Conservation (phyloP, 2,797 vertebrate genomes). For the Cygnus olor region DNA sequence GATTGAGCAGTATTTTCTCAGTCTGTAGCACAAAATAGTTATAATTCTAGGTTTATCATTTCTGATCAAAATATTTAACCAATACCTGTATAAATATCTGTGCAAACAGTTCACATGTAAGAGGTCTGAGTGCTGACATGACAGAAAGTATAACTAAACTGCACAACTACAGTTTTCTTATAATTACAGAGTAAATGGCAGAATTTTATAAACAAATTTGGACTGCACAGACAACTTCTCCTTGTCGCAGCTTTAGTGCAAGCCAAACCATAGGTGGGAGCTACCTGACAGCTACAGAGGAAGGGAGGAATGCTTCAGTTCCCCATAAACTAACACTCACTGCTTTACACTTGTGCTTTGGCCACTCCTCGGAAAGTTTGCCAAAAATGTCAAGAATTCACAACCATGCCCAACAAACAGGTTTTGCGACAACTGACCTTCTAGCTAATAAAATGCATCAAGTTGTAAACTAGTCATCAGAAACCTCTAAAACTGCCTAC, state of each 20-base stretch:
- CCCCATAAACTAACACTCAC: neutral
- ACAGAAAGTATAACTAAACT: neutral
- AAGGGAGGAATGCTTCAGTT: neutral
- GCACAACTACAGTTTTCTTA: neutral
- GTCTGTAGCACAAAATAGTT: neutral
- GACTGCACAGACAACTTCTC: neutral
- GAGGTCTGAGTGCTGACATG: neutral
- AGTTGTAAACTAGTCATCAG: neutral
- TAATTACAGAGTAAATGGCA: neutral
- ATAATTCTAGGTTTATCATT: neutral
- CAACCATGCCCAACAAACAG: constrained; percentile 45
- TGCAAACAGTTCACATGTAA: neutral
- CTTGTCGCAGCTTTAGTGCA: neutral
- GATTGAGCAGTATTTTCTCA: neutral
- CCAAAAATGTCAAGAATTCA: constrained; percentile 45
- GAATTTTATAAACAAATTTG: neutral
- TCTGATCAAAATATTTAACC: neutral
- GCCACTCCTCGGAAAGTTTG: neutral
- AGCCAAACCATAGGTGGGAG: neutral
- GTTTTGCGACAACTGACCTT: constrained; percentile 29
- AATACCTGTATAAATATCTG: neutral
- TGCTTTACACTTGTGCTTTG: neutral
- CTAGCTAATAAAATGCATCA: neutral
- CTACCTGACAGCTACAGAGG: neutral
- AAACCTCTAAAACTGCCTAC: neutral